Conservation (phyloP, 2,797 vertebrate species). For the Thunnus albacares region DNA sequence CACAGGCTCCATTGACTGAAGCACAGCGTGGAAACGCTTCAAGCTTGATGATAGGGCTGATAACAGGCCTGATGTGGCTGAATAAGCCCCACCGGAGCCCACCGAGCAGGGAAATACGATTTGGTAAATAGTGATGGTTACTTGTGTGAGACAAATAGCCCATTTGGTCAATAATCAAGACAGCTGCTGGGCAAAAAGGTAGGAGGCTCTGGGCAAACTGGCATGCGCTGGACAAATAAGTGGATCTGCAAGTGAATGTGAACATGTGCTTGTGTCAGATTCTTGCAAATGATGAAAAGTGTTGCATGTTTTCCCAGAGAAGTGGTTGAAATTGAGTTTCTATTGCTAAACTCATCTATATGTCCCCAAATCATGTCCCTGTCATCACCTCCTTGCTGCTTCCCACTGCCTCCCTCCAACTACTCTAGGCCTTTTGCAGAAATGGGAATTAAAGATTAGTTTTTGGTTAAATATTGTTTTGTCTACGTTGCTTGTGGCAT, state of each 20-base stretch:
- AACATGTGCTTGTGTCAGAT: not conserved
- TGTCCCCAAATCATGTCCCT: not conserved
- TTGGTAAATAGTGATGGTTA: conserved; percentile 68
- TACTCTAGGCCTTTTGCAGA: conserved; percentile 2
- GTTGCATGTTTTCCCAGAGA: not conserved
- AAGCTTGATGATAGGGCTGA: conserved; percentile 63
- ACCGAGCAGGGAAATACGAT: conserved; percentile 57
- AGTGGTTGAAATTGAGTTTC: not conserved
- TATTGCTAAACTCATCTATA: not conserved
- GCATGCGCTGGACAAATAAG: conserved; percentile 12
- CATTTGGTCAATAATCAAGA: conserved; percentile 65
- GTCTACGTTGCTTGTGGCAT: too few species aligned
- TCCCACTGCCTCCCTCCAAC: not conserved
- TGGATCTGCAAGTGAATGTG: conserved; percentile 12
- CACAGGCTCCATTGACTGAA: conserved; percentile 75
- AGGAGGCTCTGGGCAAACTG: conserved; percentile 11
- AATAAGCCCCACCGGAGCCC: conserved; percentile 56
- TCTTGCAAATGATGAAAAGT: not conserved
- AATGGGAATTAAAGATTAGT: not conserved
- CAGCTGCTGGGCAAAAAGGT: conserved; percentile 30
- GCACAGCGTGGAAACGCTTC: conserved; percentile 66
- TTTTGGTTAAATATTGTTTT: too few species aligned
- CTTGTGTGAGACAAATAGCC: conserved; percentile 67
- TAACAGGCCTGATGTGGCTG: conserved; percentile 71
- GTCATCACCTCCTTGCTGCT: not conserved